Base-by-base conservation (phyloP, 1,140 invertebrate species). In the Belonocnema kinseyi region DNA sequence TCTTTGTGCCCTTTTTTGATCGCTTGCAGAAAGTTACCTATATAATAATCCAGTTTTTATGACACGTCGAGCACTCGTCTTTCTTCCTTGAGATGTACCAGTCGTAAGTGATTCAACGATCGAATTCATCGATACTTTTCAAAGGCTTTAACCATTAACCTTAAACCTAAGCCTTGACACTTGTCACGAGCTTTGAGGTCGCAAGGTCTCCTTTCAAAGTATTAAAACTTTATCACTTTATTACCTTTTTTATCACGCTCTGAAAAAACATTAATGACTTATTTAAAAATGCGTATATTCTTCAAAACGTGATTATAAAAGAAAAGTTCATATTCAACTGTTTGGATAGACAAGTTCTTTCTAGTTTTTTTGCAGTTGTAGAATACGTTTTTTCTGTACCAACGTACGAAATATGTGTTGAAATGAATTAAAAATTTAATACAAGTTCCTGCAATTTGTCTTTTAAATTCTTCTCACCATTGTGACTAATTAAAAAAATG, bases 1-100 rank as follows among this genome's bases (percentile, higher is more conserved):
- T 66, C 13, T 14, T 40, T 66, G 33, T 26, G 26, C 61, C 16
- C 33, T n/a, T 66, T 66, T 66, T 66, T 16, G 53, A 54, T 66
- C 26, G 8, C n/a, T 0, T 8, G 14, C 14, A 16, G 33, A 7
- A n/a, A 7, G 21, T 16, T 40, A 40, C 61, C 40, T 46, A 40
- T 40, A 33, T 66, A n/a, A n/a, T n/a, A n/a, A 54, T 54, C 53
- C 16, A 66, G 13, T 66, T 66, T 66, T 40, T 46, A 26, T 66
- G 33, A 33, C 61, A 66, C n/a, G 61, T 46, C 13, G 5, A 66
- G 33, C 61, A 66, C 14, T 61, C 58, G 13, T 21, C 52, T 16
- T 61, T 61, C 10, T 33, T 66, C 16, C 26, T 40, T 14, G 21
- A 40, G 58, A 61, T 61, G 58, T 40, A 14, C 26, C 26, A 66